phyloP scores from a whole-genome alignment of 1,140 invertebrate genomes.

The Pissodes strobi region DNA sequence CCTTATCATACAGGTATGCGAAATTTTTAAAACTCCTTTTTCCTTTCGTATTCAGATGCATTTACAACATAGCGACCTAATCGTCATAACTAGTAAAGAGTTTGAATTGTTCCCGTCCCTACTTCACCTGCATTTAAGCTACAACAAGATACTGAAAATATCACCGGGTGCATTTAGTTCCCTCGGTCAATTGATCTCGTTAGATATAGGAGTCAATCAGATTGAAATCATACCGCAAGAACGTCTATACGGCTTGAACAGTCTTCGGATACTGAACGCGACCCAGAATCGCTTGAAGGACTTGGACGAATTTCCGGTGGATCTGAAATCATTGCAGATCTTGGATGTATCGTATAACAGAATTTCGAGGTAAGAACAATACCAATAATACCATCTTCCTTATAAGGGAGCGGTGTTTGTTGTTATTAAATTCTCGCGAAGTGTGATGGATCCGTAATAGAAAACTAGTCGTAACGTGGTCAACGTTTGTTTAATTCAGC shows the following conservation, averaged over 20 bases:
- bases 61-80: slow-evolving; percentile 81
- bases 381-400: no score
- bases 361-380: slow-evolving; percentile 22
- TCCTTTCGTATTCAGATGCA: slow-evolving; percentile 60
- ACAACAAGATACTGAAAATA: slow-evolving; percentile 78
- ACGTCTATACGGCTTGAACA: slow-evolving; percentile 75
- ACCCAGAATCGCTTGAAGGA: slow-evolving; percentile 82
- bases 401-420: no score
- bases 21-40: no score
- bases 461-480: no score
- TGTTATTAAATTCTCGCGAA: no score
- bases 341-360: slow-evolving; percentile 85
- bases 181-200: slow-evolving; percentile 72
- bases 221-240: slow-evolving; percentile 85
- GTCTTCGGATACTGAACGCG: slow-evolving; percentile 75
- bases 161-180: slow-evolving; percentile 84
- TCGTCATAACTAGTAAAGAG: slow-evolving; percentile 83
- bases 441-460: no score
- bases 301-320: slow-evolving; percentile 79
- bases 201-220: slow-evolving; percentile 84
- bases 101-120: slow-evolving; percentile 85
- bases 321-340: slow-evolving; percentile 75
- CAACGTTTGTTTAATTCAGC: no score
- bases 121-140: slow-evolving; percentile 71
- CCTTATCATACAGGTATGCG: no score